Base-by-base conservation (phyloP, 2,888 invertebrate genomes). In the Cordilura impudica region DNA sequence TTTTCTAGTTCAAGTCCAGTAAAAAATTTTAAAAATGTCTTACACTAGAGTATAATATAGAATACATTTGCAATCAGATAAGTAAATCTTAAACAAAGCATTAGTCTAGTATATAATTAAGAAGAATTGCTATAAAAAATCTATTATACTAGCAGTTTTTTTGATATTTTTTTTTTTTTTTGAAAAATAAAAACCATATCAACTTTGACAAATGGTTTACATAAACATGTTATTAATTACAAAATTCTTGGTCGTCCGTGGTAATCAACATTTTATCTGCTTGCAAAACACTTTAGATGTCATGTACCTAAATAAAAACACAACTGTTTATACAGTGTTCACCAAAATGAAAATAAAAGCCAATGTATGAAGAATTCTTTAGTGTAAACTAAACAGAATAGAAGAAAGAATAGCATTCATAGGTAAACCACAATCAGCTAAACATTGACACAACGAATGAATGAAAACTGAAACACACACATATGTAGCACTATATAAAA, bases 371-470 rank as follows among this genome's bases (percentile, higher is more conserved):
- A 63, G 21, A 12, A 43, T 67, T 56, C 16, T 16, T 56, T 56
- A 56, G 10, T 56, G 56, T 31, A 31, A 56, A 58, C n/a, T 18
- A 58, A 69, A 47, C 19, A 56, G 18, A 16, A 47, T 39, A 47
- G 29, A 61, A 21, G 51, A 56, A 69, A 45, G 35, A 56, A 29
- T 16, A 21, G 14, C 58, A 43, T 58, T 73, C 73, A 49, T 74
- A 74, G 73, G 60, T 74, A 60, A 74, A 66, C 73, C 73, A 66
- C 73, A 74, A 74, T 53, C 66, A 74, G 51, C 58, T 66, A 53
- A 73, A 73, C 65, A 26, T 47, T 65, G 58, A 39, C 35, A 73
- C 31, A 39, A 21, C 8, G 56, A 54, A 26, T 45, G 72, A 61
- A 61, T 19, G 21, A 49, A 43, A 61, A 53, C 39, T 49, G 39